Conservation (phyloP, 2,888 invertebrate genomes). For the Altica lythri region DNA sequence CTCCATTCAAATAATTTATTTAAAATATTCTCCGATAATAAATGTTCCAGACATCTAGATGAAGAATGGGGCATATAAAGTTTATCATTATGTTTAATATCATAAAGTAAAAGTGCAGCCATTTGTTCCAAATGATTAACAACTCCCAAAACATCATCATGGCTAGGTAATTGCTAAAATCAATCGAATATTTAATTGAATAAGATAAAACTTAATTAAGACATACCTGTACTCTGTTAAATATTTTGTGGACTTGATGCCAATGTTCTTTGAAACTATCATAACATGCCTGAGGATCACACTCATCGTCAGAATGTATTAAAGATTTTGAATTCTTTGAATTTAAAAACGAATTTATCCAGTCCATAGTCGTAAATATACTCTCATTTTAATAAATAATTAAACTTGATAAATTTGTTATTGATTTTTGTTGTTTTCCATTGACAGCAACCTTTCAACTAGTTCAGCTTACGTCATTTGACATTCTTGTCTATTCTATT, state of each 20-base stretch:
- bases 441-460: too few relatives aligned
- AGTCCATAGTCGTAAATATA: conserved; percentile 48
- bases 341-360: conserved; percentile 49
- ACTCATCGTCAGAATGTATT: conserved; percentile 48
- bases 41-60: conserved; percentile 72
- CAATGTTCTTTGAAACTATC: conserved; percentile 94
- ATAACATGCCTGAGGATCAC: conserved; percentile 86
- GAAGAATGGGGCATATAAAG: conserved; percentile 58
- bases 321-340: conserved; percentile 45
- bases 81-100: conserved; percentile 68
- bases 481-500: too few relatives aligned
- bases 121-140: conserved; percentile 92
- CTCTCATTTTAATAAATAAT: too few relatives aligned
- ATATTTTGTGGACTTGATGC: conserved; percentile 88
- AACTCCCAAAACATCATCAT: conserved; percentile 89
- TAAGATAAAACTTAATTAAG: conserved; percentile 26
- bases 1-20: conserved; percentile 89
- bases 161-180: conserved; percentile 63
- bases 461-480: too few relatives aligned
- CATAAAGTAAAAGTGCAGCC: conserved; percentile 80
- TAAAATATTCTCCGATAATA: conserved; percentile 84
- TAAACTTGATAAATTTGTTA: too few relatives aligned
- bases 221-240: conserved; percentile 70
- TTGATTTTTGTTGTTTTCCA: too few relatives aligned
- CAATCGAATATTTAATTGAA: conserved; percentile 7